Evolutionary conservation across 2,888 invertebrate genomes (phyloP).

Genomic region (Amiota communis): DNA sequence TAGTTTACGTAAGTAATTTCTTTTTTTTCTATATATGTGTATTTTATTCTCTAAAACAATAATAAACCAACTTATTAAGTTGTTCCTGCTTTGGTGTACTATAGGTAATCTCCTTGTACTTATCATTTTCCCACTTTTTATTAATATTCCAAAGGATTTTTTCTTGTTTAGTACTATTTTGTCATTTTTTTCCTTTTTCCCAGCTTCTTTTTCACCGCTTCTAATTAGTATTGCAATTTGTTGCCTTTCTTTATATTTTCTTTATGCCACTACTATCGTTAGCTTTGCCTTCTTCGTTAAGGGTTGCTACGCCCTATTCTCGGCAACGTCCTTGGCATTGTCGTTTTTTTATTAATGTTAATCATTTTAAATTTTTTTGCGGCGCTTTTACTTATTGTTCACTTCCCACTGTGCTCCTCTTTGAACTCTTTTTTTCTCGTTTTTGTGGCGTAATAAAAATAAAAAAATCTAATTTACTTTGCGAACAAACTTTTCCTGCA

Average conservation of each 20-base stretch:
- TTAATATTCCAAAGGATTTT: neutral
- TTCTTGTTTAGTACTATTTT: constrained; percentile 35
- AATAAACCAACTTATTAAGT: too few species aligned
- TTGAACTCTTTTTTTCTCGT: neutral
- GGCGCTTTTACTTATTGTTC: neutral
- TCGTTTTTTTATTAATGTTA: constrained; percentile 60
- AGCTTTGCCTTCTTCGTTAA: neutral
- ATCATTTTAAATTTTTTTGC: constrained; percentile 57
- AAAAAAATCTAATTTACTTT: constrained; percentile 36
- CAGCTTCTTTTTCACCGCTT: constrained; percentile 43
- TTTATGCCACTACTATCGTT: constrained; percentile 6
- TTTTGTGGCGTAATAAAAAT: constrained; percentile 14
- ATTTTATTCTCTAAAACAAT: too few species aligned
- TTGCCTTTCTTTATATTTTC: constrained; percentile 41
- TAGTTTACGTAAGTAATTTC: too few species aligned
- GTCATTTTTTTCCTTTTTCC: constrained; percentile 45
- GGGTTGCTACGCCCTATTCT: neutral
- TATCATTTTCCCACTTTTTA: too few species aligned
- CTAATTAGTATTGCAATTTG: constrained; percentile 66
- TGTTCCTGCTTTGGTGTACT: too few species aligned
- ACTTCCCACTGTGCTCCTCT: constrained; percentile 25
- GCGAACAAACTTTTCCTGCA: constrained; percentile 44
- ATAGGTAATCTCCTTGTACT: too few species aligned
- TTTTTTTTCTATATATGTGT: too few species aligned
- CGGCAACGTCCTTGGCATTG: neutral